A percentile compares a stretch with the other conserved stretches of the same genome.
Evolutionary conservation across 1,140 invertebrate species (phyloP).

Genomic region (Bicyclus anynana): DNA sequence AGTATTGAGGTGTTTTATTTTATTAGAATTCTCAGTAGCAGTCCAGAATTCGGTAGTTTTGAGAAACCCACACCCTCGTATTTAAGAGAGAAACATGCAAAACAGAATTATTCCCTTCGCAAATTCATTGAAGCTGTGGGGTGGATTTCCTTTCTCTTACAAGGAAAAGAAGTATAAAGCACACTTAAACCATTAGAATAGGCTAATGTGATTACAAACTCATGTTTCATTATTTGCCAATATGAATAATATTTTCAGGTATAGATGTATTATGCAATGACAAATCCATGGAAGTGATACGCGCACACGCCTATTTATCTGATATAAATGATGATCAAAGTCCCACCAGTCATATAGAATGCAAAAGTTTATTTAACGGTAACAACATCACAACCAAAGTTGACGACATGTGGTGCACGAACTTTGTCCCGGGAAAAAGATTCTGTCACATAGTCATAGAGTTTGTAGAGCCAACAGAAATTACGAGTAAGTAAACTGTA

Average conservation of each 20-base stretch:
- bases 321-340: slow-evolving; percentile 32
- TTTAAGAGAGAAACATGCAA: no score
- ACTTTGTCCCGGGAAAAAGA: slow-evolving; percentile 57
- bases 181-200: no score
- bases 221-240: no score
- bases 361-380: slow-evolving; percentile 77
- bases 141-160: no score
- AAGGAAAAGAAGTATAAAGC: no score
- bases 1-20: no score
- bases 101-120: no score
- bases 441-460: slow-evolving; percentile 73
- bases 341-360: slow-evolving; percentile 40
- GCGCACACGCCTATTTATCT: slow-evolving; percentile 50
- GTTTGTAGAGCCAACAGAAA: slow-evolving; percentile 73
- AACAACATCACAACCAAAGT: slow-evolving; percentile 78
- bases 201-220: no score
- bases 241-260: slow-evolving; percentile 31
- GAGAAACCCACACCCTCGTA: no score
- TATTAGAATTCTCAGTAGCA: no score
- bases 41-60: no score
- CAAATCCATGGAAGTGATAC: slow-evolving; percentile 37
- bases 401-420: slow-evolving; percentile 81
- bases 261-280: slow-evolving; percentile 54
- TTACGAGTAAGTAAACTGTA: slow-evolving; percentile 64
- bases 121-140: no score